phyloP scores from a whole-genome alignment of 2,797 vertebrate genomes.

The Phalanger gymnotis region DNA sequence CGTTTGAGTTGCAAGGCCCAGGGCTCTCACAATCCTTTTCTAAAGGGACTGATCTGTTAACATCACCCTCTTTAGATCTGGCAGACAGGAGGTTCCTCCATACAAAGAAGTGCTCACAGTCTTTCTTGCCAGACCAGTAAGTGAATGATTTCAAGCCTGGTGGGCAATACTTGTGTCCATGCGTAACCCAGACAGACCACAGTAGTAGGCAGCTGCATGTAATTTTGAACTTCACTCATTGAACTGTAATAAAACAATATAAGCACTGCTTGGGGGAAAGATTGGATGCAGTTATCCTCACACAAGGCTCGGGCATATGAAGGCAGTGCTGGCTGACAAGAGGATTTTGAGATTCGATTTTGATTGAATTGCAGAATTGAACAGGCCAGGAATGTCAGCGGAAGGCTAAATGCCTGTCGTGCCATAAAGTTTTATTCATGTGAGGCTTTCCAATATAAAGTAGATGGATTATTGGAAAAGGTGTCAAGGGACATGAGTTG shows the following conservation, averaged over 20 bases:
- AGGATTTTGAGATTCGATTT: slow-evolving; percentile 91
- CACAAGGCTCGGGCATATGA: slow-evolving; percentile 86
- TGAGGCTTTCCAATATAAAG: slow-evolving; percentile 89
- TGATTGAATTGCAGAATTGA: slow-evolving; percentile 91
- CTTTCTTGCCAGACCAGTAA: slow-evolving; percentile 86
- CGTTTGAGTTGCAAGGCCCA: slow-evolving; percentile 85
- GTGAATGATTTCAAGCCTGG: slow-evolving; percentile 90
- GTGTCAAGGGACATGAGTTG: slow-evolving; percentile 87
- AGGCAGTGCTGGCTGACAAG: slow-evolving; percentile 88
- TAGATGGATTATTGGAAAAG: slow-evolving; percentile 89
- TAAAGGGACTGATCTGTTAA: slow-evolving; percentile 88
- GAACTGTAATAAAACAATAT: slow-evolving; percentile 94
- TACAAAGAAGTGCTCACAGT: slow-evolving; percentile 83
- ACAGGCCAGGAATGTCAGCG: slow-evolving; percentile 88
- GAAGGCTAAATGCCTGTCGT: slow-evolving; percentile 89
- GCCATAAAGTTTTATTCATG: slow-evolving; percentile 90
- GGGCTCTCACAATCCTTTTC: slow-evolving; percentile 86
- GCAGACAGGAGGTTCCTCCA: slow-evolving; percentile 85
- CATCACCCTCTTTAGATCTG: slow-evolving; percentile 86
- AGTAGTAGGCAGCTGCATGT: slow-evolving; percentile 90
- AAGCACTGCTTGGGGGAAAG: slow-evolving; percentile 89
- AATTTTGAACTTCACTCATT: slow-evolving; percentile 92
- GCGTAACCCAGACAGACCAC: slow-evolving; percentile 87
- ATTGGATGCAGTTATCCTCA: slow-evolving; percentile 89
- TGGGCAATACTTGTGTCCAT: slow-evolving; percentile 88